Percentiles rank a stretch among this genome's conserved stretches.
Conservation (phyloP, 2,797 vertebrate species). For the Notoglanidium macrostoma region DNA sequence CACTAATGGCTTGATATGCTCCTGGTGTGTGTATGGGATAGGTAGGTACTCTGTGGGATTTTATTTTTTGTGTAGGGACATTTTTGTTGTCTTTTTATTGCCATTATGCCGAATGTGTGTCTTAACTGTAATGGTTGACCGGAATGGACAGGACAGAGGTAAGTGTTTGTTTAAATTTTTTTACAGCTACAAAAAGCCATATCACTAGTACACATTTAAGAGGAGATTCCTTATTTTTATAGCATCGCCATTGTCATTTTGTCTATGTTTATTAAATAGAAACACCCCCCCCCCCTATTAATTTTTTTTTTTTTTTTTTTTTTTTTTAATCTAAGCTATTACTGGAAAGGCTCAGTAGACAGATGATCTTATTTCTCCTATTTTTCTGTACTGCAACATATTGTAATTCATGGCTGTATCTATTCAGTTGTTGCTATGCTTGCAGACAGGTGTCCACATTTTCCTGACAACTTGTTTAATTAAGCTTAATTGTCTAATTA, state of each 20-base stretch:
- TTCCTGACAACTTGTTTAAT: neutral
- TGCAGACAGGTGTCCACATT: slow-evolving; percentile 10
- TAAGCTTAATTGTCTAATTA: slow-evolving; percentile 3
- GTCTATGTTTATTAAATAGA: neutral
- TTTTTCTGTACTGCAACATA: slow-evolving; percentile 21
- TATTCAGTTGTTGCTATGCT: slow-evolving; percentile 49
- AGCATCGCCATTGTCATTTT: neutral
- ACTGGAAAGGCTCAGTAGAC: neutral
- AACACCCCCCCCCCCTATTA: too few species aligned
- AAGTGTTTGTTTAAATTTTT: slow-evolving; percentile 12
- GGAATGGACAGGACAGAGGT: slow-evolving; percentile 23
- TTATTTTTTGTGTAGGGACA: neutral
- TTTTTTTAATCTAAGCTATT: neutral
- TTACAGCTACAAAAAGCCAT: neutral
- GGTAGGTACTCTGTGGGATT: slow-evolving; percentile 10
- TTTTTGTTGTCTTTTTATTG: slow-evolving; percentile 1
- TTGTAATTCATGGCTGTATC: slow-evolving; percentile 32
- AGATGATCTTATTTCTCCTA: neutral
- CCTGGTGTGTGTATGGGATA: slow-evolving; percentile 20
- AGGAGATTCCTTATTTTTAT: neutral
- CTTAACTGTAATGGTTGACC: slow-evolving; percentile 15
- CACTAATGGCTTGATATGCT: slow-evolving; percentile 24
- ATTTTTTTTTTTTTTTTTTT: too few species aligned
- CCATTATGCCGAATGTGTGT: slow-evolving; percentile 12
- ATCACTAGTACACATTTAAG: neutral